Base-by-base conservation (phyloP, 2,797 vertebrate species). In the Peromyscus melanophrys region DNA sequence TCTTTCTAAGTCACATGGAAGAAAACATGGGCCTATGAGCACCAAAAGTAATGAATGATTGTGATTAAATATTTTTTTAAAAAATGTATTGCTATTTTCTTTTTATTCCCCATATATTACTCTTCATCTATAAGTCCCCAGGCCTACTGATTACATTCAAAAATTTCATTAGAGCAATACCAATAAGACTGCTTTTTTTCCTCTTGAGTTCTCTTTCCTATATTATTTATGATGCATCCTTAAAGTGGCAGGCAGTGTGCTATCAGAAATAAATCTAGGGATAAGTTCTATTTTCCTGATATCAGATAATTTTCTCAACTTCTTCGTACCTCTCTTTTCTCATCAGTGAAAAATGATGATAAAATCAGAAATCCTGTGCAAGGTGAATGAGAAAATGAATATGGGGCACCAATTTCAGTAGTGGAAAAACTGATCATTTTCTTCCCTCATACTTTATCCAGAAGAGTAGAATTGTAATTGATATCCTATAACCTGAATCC, bases 1-100 rank as follows among this genome's bases (percentile, higher is more conserved):
- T 11, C 65, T 96, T 95, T 92, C 67, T 94, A 96, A 96, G 52
- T 77, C 23, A 75, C 9, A 90, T 4, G 37, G 31, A 67, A 5
- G 34, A 67, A 92, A 88, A 5, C 11, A 86, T 65, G 29, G 46
- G n/a, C 46, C 23, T 52, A 94, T 46, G 37, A 75, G 2, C 19
- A 76, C 31, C 31, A 67, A 89, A 69, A 92, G 37, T 77, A 94
- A 61, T 12, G 84, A 80, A 0, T 86, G 29, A 57, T 69, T 75
- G 43, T 89, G n/a, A 89, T 78, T 92, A 82, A 81, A 75, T 65
- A 23, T 63, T 78, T 75, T 21, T 23, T n/a, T 3, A 71, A 34
- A n/a, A 52, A 49, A n/a, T 6, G 40, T 86, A 80, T 78, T 78
- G 46, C 17, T 69, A 27, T 93, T 91, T 90, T 69, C 12, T 78